A percentile compares a stretch with the other conserved stretches of the same genome.
These are phyloP conservation scores for Verasper variegatus DNA, from an alignment of 2,113 vertebrate species.

Conservation along the genomic window DNA sequence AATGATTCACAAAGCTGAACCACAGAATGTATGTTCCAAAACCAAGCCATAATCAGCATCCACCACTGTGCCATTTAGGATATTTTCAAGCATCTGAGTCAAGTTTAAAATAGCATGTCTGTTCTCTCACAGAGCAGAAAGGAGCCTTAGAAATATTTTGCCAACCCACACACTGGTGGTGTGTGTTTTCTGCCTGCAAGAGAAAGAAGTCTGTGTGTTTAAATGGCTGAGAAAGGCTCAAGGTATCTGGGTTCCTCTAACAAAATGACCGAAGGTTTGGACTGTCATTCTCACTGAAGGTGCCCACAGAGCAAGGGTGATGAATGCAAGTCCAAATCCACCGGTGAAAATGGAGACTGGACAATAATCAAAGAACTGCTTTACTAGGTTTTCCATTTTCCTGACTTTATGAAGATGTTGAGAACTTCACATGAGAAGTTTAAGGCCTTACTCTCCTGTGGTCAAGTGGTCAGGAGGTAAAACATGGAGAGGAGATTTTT, in stretches of 20 bases:
- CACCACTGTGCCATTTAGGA: conserved; percentile 24
- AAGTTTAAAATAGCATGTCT: conserved; percentile 45
- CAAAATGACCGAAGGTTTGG: conserved; percentile 1
- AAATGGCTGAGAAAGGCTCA: conserved; percentile 8
- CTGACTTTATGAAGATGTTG: no score
- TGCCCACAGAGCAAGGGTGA: not conserved
- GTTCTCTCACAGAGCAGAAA: conserved; percentile 25
- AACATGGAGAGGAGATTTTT: no score
- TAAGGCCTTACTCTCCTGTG: no score
- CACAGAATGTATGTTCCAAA: conserved; percentile 22
- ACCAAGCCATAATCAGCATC: conserved; percentile 44
- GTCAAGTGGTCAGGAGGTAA: no score
- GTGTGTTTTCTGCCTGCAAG: conserved; percentile 21
- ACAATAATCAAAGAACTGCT: not conserved
- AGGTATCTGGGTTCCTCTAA: conserved; percentile 17
- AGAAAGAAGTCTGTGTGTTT: conserved; percentile 26
- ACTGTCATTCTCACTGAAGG: not conserved
- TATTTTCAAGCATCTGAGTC: conserved; percentile 27
- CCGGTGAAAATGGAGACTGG: no score
- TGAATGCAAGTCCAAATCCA: not conserved
- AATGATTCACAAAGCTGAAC: conserved; percentile 23
- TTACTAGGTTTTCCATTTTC: not conserved
- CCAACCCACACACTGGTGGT: conserved; percentile 38
- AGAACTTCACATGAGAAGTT: no score
- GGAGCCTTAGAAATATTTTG: conserved; percentile 28